Conservation (phyloP, 2,888 invertebrate species). For the Aspidapion aeneum region DNA sequence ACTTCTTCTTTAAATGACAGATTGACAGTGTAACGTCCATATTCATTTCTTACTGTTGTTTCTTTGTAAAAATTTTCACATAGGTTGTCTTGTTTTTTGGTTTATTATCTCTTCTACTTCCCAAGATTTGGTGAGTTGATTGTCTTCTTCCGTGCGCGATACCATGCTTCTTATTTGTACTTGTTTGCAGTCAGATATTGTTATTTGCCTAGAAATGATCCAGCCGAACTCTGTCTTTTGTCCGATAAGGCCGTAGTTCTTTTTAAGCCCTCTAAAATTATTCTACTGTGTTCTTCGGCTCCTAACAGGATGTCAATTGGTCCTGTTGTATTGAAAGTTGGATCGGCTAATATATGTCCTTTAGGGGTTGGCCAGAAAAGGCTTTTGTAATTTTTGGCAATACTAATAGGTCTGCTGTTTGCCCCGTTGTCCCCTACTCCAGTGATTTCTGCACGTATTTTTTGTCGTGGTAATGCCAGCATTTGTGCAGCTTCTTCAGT, state of each 20-base stretch:
- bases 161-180: neutral
- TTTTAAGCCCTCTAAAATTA: neutral
- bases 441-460: neutral
- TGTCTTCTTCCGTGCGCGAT: too few relatives aligned
- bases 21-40: too few relatives aligned
- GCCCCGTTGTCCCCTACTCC: neutral
- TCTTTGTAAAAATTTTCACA: constrained; percentile 1
- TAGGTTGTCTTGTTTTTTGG: neutral
- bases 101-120: neutral
- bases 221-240: neutral
- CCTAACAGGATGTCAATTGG: neutral
- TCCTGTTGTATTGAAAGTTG: too few relatives aligned
- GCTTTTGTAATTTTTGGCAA: neutral
- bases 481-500: neutral
- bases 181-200: neutral
- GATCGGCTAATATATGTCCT: too few relatives aligned
- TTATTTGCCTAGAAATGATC: neutral
- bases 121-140: neutral
- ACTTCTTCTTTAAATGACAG: too few relatives aligned
- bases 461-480: neutral
- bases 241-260: neutral
- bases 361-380: neutral
- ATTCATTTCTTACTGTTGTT: constrained; percentile 1
- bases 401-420: neutral
- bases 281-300: neutral